phyloP scores from a whole-genome alignment of 2,797 vertebrate genomes.

The Spheniscus humboldti region DNA sequence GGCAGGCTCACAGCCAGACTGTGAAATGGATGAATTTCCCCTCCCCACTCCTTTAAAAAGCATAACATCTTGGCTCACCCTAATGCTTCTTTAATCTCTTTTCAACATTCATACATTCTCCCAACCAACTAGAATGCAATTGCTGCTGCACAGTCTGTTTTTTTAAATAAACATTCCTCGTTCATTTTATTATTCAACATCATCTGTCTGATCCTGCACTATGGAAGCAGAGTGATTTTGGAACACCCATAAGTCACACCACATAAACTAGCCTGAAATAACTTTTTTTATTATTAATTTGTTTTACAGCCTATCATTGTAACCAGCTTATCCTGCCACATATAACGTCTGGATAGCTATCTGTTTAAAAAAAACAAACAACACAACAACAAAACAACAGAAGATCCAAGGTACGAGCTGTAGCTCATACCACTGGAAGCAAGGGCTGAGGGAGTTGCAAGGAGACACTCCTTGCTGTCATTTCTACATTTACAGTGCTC shows the following conservation, averaged over 20 bases:
- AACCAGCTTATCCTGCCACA: not conserved
- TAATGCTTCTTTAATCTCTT: slow-evolving; percentile 37
- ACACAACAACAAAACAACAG: not conserved
- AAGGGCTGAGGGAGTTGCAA: not conserved
- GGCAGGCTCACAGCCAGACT: slow-evolving; percentile 16
- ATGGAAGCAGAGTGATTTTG: not conserved
- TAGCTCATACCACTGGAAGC: not conserved
- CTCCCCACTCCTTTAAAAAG: not conserved
- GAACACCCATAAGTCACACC: not conserved
- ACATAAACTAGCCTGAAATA: not conserved
- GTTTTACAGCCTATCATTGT: not conserved
- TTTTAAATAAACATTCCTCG: not conserved
- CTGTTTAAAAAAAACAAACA: not conserved
- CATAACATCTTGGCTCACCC: slow-evolving; percentile 42
- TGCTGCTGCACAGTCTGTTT: not conserved
- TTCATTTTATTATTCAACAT: not conserved
- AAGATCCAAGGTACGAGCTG: not conserved
- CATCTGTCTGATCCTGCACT: not conserved
- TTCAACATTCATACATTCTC: slow-evolving; percentile 15
- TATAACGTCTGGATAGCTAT: not conserved
- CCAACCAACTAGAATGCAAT: not conserved
- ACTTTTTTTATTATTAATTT: not conserved
- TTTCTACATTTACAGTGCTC: not conserved
- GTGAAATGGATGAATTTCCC: not conserved
- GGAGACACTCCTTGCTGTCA: not conserved